Percentiles rank a stretch among this genome's conserved stretches.
These are phyloP conservation scores for Ammodytes marinus DNA, from an alignment of 2,113 vertebrate genomes.

Conservation along the genomic window DNA sequence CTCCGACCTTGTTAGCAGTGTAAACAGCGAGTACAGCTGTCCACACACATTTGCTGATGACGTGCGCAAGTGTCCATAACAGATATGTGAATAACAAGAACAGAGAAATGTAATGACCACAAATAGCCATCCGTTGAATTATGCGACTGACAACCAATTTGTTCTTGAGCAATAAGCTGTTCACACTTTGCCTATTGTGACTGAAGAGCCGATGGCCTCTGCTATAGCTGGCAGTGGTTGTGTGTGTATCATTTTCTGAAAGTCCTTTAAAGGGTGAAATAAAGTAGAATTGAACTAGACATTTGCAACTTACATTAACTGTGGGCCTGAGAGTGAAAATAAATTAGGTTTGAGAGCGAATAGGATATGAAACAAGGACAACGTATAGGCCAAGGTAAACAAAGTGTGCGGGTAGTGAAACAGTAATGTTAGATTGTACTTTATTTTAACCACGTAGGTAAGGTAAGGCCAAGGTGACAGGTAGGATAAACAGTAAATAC, in stretches of 20 bases:
- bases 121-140: not conserved
- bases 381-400: not conserved
- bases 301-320: conserved; percentile 9
- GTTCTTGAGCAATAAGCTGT: conserved; percentile 8
- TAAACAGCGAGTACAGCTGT: not conserved
- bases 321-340: not conserved
- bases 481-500: not conserved
- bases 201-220: not conserved
- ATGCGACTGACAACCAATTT: not conserved
- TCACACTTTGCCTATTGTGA: not conserved
- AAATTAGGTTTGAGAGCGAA: not conserved
- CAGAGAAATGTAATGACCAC: not conserved
- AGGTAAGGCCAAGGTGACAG: conserved; percentile 2
- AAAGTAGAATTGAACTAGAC: conserved; percentile 26
- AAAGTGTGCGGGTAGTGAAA: not conserved
- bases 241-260: not conserved
- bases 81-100: not conserved
- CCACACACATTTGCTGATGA: not conserved
- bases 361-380: conserved; percentile 1
- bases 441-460: not conserved
- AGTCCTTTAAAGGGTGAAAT: conserved; percentile 13
- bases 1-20: not conserved
- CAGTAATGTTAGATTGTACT: not conserved
- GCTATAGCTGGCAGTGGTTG: not conserved
- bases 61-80: conserved; percentile 1